Evolutionary conservation across 1,140 invertebrate species (phyloP), one percentile per base, ranked within the genome.

Genomic region (Formica selysi): DNA sequence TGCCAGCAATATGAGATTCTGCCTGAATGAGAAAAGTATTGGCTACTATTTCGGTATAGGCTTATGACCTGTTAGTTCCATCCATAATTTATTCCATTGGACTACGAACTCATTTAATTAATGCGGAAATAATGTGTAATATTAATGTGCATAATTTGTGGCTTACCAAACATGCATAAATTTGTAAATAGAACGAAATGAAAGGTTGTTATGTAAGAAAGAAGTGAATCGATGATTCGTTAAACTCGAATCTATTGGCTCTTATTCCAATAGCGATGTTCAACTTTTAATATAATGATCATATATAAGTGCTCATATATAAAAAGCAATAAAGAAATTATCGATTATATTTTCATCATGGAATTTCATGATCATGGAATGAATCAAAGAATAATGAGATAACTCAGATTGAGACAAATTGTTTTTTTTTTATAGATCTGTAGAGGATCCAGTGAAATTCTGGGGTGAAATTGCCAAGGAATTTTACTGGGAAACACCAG

Each of bases 401-500:
- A 71, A 16, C 5, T 32, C 16, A 10, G 13, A 59, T n/a, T 79
- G 36, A 76, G 3, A 32, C 8, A 6, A 29, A 76, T 61, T 19
- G 7, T 26, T 76, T 85, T 36, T n/a, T 85, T 16, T 67, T 64
- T 87, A 4, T 91, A 95, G 95, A 91, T 99, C 98, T 0, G 95
- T 99, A 29, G 97, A 98, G 26, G 96, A 98, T 91, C 98, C 99
- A 0, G 97, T 97, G 68, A 96, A 96, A 80, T 99, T 99, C 94
- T 99, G 99, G 99, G 96, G 96, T 26, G 96, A 98, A 87, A 97
- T 99, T 73, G 97, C 97, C 7, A 97, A 97, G 86, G 96, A 98
- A 93, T 99, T 99, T 94, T 96, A 98, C 93, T 99, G 98, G 98
- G 97, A 99, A 94, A 97, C 96, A 8, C 96, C 96, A 1, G 96